Base-by-base conservation (phyloP, 92 coral and sea anemone genomes). In the Meandrina meandrites region DNA sequence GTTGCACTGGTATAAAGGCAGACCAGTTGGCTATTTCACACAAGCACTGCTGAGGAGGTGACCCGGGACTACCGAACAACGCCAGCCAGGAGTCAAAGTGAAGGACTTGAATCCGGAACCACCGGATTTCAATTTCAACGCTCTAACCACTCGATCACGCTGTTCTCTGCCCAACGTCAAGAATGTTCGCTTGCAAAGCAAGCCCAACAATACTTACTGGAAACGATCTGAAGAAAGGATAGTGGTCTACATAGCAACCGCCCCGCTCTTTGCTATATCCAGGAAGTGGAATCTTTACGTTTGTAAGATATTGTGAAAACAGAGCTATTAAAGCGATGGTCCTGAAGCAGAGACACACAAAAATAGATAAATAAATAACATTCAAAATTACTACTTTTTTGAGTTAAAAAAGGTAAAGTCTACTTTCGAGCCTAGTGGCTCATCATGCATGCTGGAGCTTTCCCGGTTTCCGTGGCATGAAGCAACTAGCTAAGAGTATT, bases 141-240 rank as follows among this genome's bases (percentile, higher is more conserved):
- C 28, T 60, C 28, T 60, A 24, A 8, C 11, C 8, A 60, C 68
- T 1, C 13, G 13, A 9, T 60, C 8, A 24, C 68, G n/a, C 68
- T 27, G 68, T 11, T 30, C n/a, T n/a, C n/a, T n/a, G n/a, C 14
- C 30, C 68, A 60, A 60, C 0, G 30, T 3, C 68, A 60, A 22
- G 31, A 18, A 10, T 60, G 68, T 3, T 60, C 68, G 13, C n/a
- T n/a, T n/a, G n/a, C 31, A 24, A 60, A 3, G 22, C 9, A 22
- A 24, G 68, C 24, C 13, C 14, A 48, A 18, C 19, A 76, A 45
- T 48, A 93, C 98, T 47, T 68, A 95, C 98, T 80, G 98, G 98
- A 45, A 95, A 95, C 18, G 93, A 87, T 50, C 96, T 88, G 88
- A 95, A 93, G 6, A 95, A 37, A 1, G 98, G 98, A 75, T 87